A percentile compares a stretch with the other conserved stretches of the same genome.
These are phyloP conservation scores for Pterocles orientalis DNA, from an alignment of 2,113 vertebrate species.

Conservation along the genomic window DNA sequence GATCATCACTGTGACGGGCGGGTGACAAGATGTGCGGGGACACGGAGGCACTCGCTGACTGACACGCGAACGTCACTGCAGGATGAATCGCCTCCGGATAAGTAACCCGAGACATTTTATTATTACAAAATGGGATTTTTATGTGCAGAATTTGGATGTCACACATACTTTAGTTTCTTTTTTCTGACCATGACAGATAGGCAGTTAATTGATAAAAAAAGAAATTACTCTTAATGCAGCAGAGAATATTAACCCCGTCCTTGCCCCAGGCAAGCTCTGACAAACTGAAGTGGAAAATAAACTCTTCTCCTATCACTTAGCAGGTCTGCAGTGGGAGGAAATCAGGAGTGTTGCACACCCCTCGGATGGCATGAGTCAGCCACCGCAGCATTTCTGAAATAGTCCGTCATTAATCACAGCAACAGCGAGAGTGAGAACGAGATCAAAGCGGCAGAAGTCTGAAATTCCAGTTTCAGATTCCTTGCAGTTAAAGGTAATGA, in stretches of 20 bases:
- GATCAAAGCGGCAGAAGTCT: background rate
- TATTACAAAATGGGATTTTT: background rate
- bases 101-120: background rate
- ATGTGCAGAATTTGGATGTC: background rate
- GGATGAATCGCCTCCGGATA: background rate
- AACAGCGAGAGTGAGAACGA: background rate
- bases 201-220: background rate
- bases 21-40: background rate
- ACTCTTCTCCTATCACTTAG: background rate
- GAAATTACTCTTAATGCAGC: background rate
- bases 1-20: accelerated
- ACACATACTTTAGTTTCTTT: background rate
- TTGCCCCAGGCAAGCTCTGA: background rate
- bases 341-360: background rate
- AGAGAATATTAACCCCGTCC: background rate
- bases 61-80: accelerated
- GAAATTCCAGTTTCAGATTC: background rate
- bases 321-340: background rate
- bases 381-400: background rate
- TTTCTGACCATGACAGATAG: background rate
- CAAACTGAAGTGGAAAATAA: background rate
- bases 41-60: background rate
- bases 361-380: background rate
- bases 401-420: background rate
- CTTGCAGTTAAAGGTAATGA: background rate